These are phyloP conservation scores for Hippolais icterina DNA, from an alignment of 2,113 vertebrate species.

Conservation along the genomic window DNA sequence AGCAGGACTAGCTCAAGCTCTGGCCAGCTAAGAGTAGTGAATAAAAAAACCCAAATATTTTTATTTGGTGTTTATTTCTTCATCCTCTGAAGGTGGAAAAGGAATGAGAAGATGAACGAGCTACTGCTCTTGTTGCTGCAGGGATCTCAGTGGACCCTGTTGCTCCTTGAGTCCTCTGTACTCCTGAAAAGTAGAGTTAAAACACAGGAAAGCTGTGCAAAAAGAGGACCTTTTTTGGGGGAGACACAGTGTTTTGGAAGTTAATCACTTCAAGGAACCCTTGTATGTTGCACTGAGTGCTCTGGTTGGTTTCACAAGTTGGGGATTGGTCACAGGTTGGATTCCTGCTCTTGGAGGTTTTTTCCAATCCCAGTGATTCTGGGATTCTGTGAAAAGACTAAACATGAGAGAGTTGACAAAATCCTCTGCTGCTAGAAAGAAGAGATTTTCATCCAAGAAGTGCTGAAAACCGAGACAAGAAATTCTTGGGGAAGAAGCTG, in stretches of 20 bases:
- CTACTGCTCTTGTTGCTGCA: not conserved
- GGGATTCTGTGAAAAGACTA: not conserved
- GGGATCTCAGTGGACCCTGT: not conserved
- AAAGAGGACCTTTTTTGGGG: fast-evolving
- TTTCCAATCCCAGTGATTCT: not conserved
- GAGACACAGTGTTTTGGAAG: not conserved
- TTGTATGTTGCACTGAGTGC: not conserved
- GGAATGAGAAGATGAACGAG: not conserved
- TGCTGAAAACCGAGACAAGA: not conserved
- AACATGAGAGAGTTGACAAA: not conserved
- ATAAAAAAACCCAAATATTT: not conserved
- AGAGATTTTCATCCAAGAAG: not conserved
- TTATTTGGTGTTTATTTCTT: not conserved
- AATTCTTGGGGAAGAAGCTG: not conserved
- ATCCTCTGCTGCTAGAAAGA: not conserved
- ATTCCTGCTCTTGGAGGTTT: not conserved
- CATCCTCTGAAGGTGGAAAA: not conserved
- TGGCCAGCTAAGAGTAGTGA: not conserved
- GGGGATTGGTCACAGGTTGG: not conserved
- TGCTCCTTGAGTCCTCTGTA: not conserved
- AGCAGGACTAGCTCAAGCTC: not conserved
- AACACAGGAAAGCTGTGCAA: not conserved
- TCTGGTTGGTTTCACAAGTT: not conserved
- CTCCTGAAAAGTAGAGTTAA: not conserved
- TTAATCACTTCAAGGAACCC: no score